Evolutionary conservation across 1,140 invertebrate genomes (phyloP).

Genomic region (Tetraneura akinire): DNA sequence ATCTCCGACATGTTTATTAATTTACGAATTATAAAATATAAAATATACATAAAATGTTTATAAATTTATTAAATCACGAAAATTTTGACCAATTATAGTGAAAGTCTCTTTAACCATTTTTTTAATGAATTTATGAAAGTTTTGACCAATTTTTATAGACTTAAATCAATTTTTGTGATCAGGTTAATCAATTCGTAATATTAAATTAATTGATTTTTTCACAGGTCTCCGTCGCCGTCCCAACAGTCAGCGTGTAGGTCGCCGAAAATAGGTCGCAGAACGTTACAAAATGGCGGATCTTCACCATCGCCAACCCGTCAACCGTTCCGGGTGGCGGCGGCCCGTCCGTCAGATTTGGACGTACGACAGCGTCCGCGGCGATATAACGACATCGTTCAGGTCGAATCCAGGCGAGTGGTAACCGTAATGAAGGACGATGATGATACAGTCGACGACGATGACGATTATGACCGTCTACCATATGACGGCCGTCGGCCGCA

Average conservation of each 20-base stretch:
- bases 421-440: conserved; percentile 56
- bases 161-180: too few species aligned
- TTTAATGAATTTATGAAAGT: too few species aligned
- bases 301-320: conserved; percentile 38
- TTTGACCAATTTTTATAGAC: too few species aligned
- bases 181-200: too few species aligned
- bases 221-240: conserved; percentile 58
- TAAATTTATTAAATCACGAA: too few species aligned
- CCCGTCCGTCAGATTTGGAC: conserved; percentile 62
- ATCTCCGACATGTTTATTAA: too few species aligned
- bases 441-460: conserved; percentile 58
- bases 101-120: too few species aligned
- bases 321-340: conserved; percentile 10
- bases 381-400: conserved; percentile 47
- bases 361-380: conserved; percentile 62
- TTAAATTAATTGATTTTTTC: neutral
- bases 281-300: conserved; percentile 57
- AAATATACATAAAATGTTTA: too few species aligned
- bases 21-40: too few species aligned
- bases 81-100: too few species aligned
- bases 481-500: neutral
- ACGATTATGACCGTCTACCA: neutral
- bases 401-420: conserved; percentile 16
- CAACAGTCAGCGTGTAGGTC: conserved; percentile 60
- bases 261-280: conserved; percentile 64